Base-by-base conservation (phyloP, 2,797 vertebrate species). In the Amblyopsis hoosieri region DNA sequence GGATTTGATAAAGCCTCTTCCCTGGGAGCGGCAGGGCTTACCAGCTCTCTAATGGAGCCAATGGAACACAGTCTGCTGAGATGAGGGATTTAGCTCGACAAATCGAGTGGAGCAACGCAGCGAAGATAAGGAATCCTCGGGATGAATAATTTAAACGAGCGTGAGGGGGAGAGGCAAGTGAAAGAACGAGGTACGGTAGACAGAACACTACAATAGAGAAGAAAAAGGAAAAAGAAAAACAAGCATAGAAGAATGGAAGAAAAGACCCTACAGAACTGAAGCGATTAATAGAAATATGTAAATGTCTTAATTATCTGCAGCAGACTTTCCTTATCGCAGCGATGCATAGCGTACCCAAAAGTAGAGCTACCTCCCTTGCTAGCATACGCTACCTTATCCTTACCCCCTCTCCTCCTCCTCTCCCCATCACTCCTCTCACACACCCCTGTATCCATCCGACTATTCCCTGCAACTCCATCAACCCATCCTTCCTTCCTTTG, bases 141-240 rank as follows among this genome's bases (percentile, higher is more conserved):
- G 57, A 88, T 89, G 74, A 87, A 91, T 91, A 75, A 91, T 90
- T 90, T 78, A 90, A 82, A 69, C 12, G 33, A 57, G 50, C 29
- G 46, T 17, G 72, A 58, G 69, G 64, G 1, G 23, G 59, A 69
- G 61, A 31, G 53, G 57, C 23, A 72, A 11, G 23, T 11, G 45
- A 14, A 12, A 47, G 48, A 54, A 3, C 9, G 46, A 31, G 61
- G 50, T 58, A 60, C 51, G 62, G 60, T 19, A 10, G 67, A 49
- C 48, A 68, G 62, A 56, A 57, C 53, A 51, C 46, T n/a, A 73
- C 72, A 86, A 76, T 81, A 69, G 63, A n/a, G 64, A 47, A 49
- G 12, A 74, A 59, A 70, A 54, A 73, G 69, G 69, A 62, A 60
- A 29, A 29, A 29, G 57, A 42, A 54, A 53, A 64, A 74, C 60